Percentiles rank a stretch among this genome's conserved stretches.
These are phyloP conservation scores for Xenopus petersii DNA, from an alignment of 2,797 vertebrate species.

Conservation along the genomic window DNA sequence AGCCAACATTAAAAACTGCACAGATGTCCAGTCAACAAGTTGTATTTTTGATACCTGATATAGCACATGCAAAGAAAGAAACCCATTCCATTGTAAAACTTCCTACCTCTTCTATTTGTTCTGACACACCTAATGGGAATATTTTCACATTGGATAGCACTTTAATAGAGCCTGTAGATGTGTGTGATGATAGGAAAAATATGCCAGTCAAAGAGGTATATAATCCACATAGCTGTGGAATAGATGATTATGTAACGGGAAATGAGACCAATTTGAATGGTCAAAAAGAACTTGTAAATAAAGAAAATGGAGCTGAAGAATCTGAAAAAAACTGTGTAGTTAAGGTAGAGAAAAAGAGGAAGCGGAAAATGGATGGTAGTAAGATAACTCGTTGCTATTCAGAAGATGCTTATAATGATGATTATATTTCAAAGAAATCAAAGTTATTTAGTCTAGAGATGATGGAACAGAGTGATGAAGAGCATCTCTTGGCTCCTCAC, in stretches of 20 bases:
- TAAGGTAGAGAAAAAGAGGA: constrained; percentile 73
- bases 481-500: constrained; percentile 69
- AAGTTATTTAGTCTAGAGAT: constrained; percentile 69
- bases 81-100: constrained; percentile 82
- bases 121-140: constrained; percentile 73
- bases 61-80: constrained; percentile 77
- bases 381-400: constrained; percentile 73
- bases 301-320: constrained; percentile 75
- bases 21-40: constrained; percentile 79
- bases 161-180: constrained; percentile 78
- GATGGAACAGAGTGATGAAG: constrained; percentile 70
- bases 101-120: constrained; percentile 80
- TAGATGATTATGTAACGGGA: constrained; percentile 69
- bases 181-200: constrained; percentile 67
- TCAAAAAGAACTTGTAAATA: constrained; percentile 77
- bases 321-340: constrained; percentile 66
- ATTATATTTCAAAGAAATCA: constrained; percentile 69
- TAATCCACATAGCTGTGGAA: constrained; percentile 76
- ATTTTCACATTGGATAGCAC: constrained; percentile 75
- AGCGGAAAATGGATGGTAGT: constrained; percentile 78
- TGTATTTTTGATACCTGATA: constrained; percentile 84
- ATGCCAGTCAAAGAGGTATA: constrained; percentile 66
- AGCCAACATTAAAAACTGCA: constrained; percentile 74
- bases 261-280: constrained; percentile 81
- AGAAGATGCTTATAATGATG: constrained; percentile 75